Conservation (phyloP, 2,113 vertebrate species). For the Thinocorus orbignyianus region DNA sequence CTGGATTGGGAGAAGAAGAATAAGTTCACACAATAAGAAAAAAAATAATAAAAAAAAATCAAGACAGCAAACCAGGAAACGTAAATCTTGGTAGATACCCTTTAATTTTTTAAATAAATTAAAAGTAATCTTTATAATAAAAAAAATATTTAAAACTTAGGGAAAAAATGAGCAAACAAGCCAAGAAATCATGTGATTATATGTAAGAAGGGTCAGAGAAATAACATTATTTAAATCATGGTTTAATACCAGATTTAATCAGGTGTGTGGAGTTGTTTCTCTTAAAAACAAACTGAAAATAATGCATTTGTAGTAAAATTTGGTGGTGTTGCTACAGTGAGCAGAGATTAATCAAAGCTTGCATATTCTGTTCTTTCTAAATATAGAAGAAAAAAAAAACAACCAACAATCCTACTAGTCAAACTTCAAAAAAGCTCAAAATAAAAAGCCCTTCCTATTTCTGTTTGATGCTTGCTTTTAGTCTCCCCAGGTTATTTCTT, state of each 20-base stretch:
- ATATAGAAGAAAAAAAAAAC: background rate
- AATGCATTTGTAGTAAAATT: background rate
- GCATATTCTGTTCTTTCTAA: background rate
- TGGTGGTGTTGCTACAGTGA: background rate
- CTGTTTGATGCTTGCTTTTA: background rate
- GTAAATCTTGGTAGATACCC: background rate
- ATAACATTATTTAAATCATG: background rate
- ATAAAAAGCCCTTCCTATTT: background rate
- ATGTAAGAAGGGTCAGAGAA: background rate
- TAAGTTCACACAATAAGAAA: background rate
- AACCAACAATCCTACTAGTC: background rate
- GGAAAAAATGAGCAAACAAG: background rate
- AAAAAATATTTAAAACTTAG: background rate
- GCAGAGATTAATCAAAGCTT: background rate
- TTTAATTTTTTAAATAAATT: background rate
- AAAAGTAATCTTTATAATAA: background rate
- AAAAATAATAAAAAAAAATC: background rate
- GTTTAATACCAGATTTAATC: background rate
- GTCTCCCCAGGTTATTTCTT: background rate
- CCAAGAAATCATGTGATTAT: background rate
- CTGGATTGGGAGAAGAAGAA: background rate
- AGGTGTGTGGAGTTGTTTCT: background rate
- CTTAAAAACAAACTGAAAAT: background rate
- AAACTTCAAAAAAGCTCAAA: background rate
- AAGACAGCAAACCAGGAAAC: background rate